Base-by-base conservation (phyloP, 2,797 vertebrate species). In the Ctenosaura bakeri region DNA sequence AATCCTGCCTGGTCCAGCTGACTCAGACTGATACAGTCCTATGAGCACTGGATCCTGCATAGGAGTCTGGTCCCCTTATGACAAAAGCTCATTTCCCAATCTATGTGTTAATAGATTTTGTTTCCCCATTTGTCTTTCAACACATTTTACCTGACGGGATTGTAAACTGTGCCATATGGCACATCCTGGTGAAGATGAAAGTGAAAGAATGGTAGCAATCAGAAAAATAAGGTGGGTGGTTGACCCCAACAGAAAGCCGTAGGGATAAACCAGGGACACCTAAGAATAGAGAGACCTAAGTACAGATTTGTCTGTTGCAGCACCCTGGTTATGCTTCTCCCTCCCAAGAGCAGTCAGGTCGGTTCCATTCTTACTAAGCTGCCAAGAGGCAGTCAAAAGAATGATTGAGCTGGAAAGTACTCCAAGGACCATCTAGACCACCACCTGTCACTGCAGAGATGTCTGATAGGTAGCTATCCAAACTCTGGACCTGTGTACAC, bases 1-100 rank as follows among this genome's bases (percentile, higher is more conserved):
- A 91, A 88, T 96, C 85, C 82, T 87, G 32, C 88, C 91, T 94
- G 77, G 88, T 87, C 73, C 80, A 90, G 93, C 88, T 95, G 94
- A 96, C 62, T 94, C 85, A 91, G 95, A 95, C 92, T 83, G 90
- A 91, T 92, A 92, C 88, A 93, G 93, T 93, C 84, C 94, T 92
- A 88, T 4, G 1, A 80, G 92, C 95, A 90, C 93, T 0, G 7
- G 85, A 93, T 94, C 88, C 92, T 42, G 93, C 77, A 94, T 71
- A 86, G 89, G 93, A 90, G 83, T 73, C 91, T 88, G 83, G 78
- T 89, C 74, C 80, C 90, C 94, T 96, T 89, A 91, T 64, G 88
- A 18, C 89, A 90, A 94, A 96, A 79, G 46, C 54, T 92, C 7
- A 18, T 82, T 95, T 96, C 91, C 89, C 92, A 59, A 78, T 95